Evolutionary conservation across 1,140 invertebrate species (phyloP).

Genomic region (Drosophila watanabei): DNA sequence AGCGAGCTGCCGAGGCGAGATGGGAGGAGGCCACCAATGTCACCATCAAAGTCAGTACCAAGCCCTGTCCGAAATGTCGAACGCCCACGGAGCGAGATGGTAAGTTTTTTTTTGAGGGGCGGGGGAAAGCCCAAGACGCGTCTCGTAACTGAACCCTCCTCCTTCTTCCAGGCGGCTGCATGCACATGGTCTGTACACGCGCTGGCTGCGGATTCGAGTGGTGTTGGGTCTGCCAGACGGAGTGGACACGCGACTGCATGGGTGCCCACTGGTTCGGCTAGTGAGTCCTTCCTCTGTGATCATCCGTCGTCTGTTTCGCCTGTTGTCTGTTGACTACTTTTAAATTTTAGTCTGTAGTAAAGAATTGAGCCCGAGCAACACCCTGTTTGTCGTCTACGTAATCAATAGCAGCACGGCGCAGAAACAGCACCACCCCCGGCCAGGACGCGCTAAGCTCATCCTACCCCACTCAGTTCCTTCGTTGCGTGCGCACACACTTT

Average conservation of each 20-base stretch:
- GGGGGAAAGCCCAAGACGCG: background rate
- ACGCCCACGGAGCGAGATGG: conserved; percentile 94
- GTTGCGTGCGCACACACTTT: conserved; percentile 79
- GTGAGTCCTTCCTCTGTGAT: background rate
- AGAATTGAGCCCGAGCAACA: conserved; percentile 42
- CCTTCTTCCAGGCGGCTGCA: conserved; percentile 91
- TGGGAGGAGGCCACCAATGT: conserved; percentile 92
- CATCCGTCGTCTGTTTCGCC: background rate
- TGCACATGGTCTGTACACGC: conserved; percentile 92
- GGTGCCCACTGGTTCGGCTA: conserved; percentile 95
- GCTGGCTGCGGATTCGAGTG: conserved; percentile 92
- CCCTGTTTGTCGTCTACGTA: conserved; percentile 69
- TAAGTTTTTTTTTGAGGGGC: conserved; percentile 68
- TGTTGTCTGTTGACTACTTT: conserved; percentile 55
- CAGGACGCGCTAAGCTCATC: conserved; percentile 34
- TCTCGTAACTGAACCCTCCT: conserved; percentile 8
- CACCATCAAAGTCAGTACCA: conserved; percentile 92
- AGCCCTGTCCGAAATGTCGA: conserved; percentile 95
- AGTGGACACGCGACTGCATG: conserved; percentile 95
- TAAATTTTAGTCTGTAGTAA: conserved; percentile 46
- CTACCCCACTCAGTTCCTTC: conserved; percentile 69
- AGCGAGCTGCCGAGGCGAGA: conserved; percentile 87
- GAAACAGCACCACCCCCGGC: conserved; percentile 54
- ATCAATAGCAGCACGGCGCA: conserved; percentile 67
- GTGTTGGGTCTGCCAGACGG: conserved; percentile 95